These are phyloP conservation scores for Alca torda DNA, from an alignment of 2,797 vertebrate genomes.

Conservation along the genomic window DNA sequence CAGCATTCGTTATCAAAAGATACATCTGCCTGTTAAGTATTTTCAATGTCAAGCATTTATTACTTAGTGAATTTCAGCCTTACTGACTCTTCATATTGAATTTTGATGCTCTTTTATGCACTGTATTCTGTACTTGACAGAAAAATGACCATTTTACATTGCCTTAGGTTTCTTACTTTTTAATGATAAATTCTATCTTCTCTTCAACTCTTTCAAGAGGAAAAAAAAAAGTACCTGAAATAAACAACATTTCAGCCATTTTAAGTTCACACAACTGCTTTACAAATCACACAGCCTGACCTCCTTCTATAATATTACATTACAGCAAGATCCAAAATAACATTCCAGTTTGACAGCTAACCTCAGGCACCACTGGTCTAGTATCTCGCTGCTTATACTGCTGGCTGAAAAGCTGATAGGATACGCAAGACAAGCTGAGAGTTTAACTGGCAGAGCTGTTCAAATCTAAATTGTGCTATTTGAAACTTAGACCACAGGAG, in stretches of 20 bases:
- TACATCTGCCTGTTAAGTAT: not conserved
- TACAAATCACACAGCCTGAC: slow-evolving; percentile 82
- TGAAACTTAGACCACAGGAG: slow-evolving; percentile 81
- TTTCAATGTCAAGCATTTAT: not conserved
- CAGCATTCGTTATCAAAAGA: not conserved
- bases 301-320: slow-evolving; percentile 69
- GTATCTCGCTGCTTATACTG: slow-evolving; percentile 35
- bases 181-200: not conserved
- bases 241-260: slow-evolving; percentile 29
- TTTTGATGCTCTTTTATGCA: not conserved
- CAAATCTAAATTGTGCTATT: slow-evolving; percentile 68
- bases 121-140: not conserved
- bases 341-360: slow-evolving; percentile 80
- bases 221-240: not conserved
- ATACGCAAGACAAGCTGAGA: slow-evolving; percentile 62
- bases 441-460: slow-evolving; percentile 78
- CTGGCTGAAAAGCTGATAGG: slow-evolving; percentile 56
- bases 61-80: not conserved
- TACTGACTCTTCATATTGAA: not conserved
- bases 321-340: slow-evolving; percentile 80
- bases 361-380: slow-evolving; percentile 70
- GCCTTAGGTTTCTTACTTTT: not conserved
- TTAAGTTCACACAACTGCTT: slow-evolving; percentile 73
- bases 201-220: not conserved
- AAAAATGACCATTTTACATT: not conserved